Conservation (phyloP, 2,113 vertebrate species). For the Thinocorus orbignyianus region DNA sequence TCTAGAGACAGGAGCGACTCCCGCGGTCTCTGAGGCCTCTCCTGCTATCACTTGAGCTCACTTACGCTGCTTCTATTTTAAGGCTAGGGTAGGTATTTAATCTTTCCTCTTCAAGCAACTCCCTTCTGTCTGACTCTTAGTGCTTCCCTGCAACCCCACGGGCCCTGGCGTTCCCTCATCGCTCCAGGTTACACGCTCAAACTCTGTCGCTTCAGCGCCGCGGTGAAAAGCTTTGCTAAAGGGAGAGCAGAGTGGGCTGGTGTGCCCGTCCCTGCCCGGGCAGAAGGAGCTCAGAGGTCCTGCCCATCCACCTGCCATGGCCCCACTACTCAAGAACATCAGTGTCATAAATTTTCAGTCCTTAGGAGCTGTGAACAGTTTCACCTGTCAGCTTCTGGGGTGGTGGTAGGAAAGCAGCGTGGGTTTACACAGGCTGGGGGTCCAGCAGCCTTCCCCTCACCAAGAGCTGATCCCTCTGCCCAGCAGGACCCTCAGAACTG, state of each 20-base stretch:
- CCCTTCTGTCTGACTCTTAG: not conserved
- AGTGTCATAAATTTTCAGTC: not conserved
- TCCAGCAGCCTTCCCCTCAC: not conserved
- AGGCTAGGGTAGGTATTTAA: constrained; percentile 64
- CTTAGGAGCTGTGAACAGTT: not conserved
- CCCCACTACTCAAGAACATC: not conserved
- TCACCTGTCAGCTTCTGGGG: not conserved
- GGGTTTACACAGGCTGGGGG: not conserved
- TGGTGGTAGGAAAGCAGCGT: fast-evolving
- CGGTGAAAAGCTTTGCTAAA: constrained; percentile 37
- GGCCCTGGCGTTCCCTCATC: not conserved
- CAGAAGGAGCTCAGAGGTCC: not conserved
- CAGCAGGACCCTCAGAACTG: not conserved
- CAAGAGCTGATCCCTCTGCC: not conserved
- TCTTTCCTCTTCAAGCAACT: constrained; percentile 42
- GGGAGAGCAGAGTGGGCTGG: not conserved
- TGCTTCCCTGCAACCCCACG: not conserved
- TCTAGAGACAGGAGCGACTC: constrained; percentile 47
- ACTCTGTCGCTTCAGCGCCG: not conserved
- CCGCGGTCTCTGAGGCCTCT: constrained; percentile 43
- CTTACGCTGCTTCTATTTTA: constrained; percentile 54
- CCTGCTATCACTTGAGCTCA: constrained; percentile 52
- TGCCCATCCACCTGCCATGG: not conserved
- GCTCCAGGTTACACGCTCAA: not conserved
- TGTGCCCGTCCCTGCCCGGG: not conserved